Evolutionary conservation across 2,888 invertebrate species (phyloP).

Genomic region (Rhyacophila evoluta): DNA sequence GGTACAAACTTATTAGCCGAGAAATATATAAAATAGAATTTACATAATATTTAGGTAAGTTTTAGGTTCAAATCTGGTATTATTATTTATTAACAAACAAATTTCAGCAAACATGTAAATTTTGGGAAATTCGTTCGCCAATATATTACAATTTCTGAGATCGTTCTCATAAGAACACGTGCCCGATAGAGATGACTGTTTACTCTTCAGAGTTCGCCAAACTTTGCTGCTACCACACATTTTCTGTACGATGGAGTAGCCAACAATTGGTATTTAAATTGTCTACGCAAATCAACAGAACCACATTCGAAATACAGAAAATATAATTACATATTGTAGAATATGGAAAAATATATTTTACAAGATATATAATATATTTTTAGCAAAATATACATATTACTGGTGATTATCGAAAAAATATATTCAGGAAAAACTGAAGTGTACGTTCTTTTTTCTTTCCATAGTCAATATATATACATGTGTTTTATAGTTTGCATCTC

Average conservation of each 20-base stretch:
- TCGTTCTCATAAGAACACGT: conserved; percentile 31
- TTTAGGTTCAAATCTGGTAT: background rate
- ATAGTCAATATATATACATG: too few relatives aligned
- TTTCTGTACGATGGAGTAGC: background rate
- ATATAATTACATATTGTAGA: too few relatives aligned
- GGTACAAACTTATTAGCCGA: too few relatives aligned
- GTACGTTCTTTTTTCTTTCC: too few relatives aligned
- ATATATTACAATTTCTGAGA: conserved; percentile 17
- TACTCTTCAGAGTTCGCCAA: conserved; percentile 25
- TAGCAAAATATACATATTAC: too few relatives aligned
- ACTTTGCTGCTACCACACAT: background rate
- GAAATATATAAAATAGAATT: background rate
- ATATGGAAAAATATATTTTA: too few relatives aligned
- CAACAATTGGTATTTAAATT: background rate
- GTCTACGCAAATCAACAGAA: too few relatives aligned
- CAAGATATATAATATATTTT: too few relatives aligned
- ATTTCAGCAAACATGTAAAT: background rate
- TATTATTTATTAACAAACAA: conserved; percentile 21
- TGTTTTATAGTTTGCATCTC: too few relatives aligned
- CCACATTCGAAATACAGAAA: too few relatives aligned
- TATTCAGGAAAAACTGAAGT: background rate
- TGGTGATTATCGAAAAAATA: too few relatives aligned
- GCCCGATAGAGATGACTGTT: conserved; percentile 25
- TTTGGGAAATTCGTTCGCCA: background rate
- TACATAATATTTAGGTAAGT: background rate